Evolutionary conservation across 2,888 invertebrate species (phyloP).

Genomic region (Xanthia togata): DNA sequence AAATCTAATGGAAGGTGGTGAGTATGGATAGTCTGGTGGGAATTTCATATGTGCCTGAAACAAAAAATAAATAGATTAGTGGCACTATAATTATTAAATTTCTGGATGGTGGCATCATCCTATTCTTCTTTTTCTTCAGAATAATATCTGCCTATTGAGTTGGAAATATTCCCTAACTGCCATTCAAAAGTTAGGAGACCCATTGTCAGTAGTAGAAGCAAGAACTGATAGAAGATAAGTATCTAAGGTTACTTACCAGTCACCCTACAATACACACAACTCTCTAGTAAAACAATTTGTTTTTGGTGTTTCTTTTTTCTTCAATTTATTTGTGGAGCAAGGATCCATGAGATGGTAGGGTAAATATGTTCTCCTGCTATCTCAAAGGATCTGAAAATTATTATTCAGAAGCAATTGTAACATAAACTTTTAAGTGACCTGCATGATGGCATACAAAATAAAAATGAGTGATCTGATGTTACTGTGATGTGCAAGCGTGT

Average conservation of each 20-base stretch:
- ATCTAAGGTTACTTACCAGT: too few species aligned
- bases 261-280: too few species aligned
- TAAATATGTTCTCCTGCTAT: neutral
- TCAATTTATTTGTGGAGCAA: too few species aligned
- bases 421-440: neutral
- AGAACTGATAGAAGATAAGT: neutral
- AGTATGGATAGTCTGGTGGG: conserved; percentile 99
- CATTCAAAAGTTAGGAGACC: neutral
- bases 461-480: conserved; percentile 2
- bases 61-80: conserved; percentile 71
- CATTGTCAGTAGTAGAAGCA: neutral
- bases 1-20: conserved; percentile 99
- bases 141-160: neutral
- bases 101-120: neutral
- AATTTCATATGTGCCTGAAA: conserved; percentile 99
- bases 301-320: too few species aligned
- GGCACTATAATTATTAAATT: neutral
- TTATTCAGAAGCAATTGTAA: conserved; percentile 1
- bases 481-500: neutral
- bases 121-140: neutral
- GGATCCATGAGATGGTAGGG: neutral
- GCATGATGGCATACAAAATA: neutral
- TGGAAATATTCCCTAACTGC: neutral
- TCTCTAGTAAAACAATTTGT: neutral
- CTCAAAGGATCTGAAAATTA: neutral